Base-by-base conservation (phyloP, 2,797 vertebrate genomes). In the Eulemur mongoz region DNA sequence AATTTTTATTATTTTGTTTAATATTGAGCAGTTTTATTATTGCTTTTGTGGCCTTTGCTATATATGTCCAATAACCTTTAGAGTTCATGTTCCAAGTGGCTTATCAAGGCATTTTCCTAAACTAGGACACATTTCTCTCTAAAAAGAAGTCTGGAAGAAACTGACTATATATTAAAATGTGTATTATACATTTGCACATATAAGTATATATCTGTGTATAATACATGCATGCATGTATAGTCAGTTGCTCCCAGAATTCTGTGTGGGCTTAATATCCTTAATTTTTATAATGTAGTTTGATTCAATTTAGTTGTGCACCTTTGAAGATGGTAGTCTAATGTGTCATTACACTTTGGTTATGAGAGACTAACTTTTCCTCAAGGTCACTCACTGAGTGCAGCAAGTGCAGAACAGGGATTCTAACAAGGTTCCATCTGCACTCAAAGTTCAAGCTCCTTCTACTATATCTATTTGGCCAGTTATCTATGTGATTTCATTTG, bases 331-430 rank as follows among this genome's bases (percentile, higher is more conserved):
- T 32, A 52, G 32, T 92, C 11, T 63, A 48, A 78, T 22, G 4
- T 45, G 43, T 80, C 32, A 89, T 54, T 45, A 80, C 32, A 80
- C 23, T 84, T 81, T 81, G n/a, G 80, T 91, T 87, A 40, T n/a
- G 32, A 85, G 52, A 94, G 89, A 27, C 38, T 85, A 70, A 89
- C 57, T 90, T 87, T 95, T 95, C 76, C 7, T 95, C 72, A 94
- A 92, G 48, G 89, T 92, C 69, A 78, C 52, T 78, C n/a, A 7
- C 32, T 89, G 17, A 86, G 38, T 86, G 38, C 69, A 72, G 38
- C 38, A 63, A 89, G 15, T 83, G 43, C 38, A 92, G 73, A 80
- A n/a, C 20, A 67, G 6, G 9, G 14, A 70, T 50, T 85, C 63
- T 80, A 85, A 45, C 18, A 73, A 88, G 67, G 67, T 10, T 87